phyloP scores from a whole-genome alignment of 1,140 invertebrate genomes.

The Pseudomyrmex gracilis region DNA sequence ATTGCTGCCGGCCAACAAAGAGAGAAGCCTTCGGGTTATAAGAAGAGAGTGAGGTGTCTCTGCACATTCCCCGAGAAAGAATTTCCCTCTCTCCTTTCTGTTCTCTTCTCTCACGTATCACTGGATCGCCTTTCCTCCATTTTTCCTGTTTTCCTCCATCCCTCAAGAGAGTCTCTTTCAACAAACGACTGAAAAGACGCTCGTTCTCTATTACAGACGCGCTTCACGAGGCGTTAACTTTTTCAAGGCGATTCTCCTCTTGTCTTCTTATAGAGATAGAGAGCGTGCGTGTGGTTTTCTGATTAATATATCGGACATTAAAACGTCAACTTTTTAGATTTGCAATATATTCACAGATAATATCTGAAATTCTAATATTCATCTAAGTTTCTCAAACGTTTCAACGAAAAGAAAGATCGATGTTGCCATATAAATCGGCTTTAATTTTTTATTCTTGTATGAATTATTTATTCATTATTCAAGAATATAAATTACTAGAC shows the following conservation, averaged over 20 bases:
- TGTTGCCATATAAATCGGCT: too few relatives aligned
- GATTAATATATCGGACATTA: constrained; percentile 23
- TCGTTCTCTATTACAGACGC: constrained; percentile 46
- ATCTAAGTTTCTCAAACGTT: too few relatives aligned
- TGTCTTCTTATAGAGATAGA: background rate
- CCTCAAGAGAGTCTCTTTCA: constrained; percentile 47
- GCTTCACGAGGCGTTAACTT: constrained; percentile 52
- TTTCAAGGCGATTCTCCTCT: constrained; percentile 23
- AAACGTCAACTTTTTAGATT: background rate
- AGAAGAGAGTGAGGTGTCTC: constrained; percentile 43
- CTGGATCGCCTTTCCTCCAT: constrained; percentile 55
- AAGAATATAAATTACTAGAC: too few relatives aligned
- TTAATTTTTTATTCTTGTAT: too few relatives aligned
- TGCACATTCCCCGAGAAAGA: constrained; percentile 53
- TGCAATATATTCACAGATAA: background rate
- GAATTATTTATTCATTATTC: too few relatives aligned
- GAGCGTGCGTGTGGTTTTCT: background rate
- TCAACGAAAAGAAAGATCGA: too few relatives aligned
- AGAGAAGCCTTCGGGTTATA: constrained; percentile 55
- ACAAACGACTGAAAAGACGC: constrained; percentile 50
- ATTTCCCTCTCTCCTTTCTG: constrained; percentile 41
- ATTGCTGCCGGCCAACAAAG: constrained; percentile 62
- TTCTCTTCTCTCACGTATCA: constrained; percentile 44
- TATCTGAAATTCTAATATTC: too few relatives aligned
- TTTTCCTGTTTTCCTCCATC: constrained; percentile 43